These are phyloP conservation scores for Dendrolimus punctatus DNA, from an alignment of 1,140 invertebrate genomes.

Conservation along the genomic window DNA sequence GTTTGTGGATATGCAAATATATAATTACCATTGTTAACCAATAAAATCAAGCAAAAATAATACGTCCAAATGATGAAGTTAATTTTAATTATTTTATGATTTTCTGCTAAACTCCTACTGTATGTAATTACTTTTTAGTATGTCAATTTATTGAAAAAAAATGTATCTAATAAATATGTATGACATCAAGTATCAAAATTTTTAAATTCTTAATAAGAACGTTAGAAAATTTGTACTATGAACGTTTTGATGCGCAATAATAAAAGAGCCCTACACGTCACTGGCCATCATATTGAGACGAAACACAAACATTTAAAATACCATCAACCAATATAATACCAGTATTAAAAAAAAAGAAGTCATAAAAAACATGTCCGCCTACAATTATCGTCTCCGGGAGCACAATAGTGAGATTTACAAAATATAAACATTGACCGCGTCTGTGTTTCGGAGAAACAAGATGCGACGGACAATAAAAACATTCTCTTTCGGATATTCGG, in stretches of 20 bases:
- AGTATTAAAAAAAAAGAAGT: slow-evolving; percentile 13
- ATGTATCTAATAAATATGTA: too few relatives aligned
- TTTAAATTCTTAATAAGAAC: too few relatives aligned
- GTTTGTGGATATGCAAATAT: too few relatives aligned
- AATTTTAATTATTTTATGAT: too few relatives aligned
- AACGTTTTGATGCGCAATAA: slow-evolving; percentile 26
- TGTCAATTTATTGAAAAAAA: too few relatives aligned
- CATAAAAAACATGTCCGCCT: slow-evolving; percentile 32
- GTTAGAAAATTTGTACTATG: too few relatives aligned
- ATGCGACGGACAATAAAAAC: slow-evolving; percentile 19
- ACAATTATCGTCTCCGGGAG: slow-evolving; percentile 41
- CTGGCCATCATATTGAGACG: slow-evolving; percentile 48
- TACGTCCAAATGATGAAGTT: too few relatives aligned
- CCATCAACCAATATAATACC: slow-evolving; percentile 44
- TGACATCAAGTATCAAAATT: too few relatives aligned
- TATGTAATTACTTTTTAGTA: too few relatives aligned
- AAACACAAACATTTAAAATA: slow-evolving; percentile 64
- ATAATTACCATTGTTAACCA: too few relatives aligned
- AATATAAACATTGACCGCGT: slow-evolving; percentile 41
- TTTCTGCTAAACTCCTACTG: too few relatives aligned
- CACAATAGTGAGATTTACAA: slow-evolving; percentile 37
- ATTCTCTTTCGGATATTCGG: slow-evolving; percentile 10
- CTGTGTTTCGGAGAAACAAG: slow-evolving; percentile 23
- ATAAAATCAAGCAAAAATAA: too few relatives aligned
- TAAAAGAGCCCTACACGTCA: slow-evolving; percentile 41